phyloP scores from a whole-genome alignment of 2,113 vertebrate genomes.

The Pycnonotus jocosus region DNA sequence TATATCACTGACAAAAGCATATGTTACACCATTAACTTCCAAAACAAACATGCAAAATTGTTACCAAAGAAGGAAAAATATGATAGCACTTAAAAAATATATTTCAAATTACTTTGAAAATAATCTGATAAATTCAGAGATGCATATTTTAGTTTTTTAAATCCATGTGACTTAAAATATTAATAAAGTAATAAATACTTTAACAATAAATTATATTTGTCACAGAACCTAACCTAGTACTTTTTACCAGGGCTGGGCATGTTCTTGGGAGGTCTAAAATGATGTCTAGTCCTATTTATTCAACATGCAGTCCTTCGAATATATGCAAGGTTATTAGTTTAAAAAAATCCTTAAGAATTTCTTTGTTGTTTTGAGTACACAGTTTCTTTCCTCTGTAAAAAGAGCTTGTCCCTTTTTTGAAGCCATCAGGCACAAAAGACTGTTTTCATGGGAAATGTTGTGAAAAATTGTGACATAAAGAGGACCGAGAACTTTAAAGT shows the following conservation, averaged over 20 bases:
- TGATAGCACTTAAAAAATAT: not conserved
- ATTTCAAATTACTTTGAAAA: not conserved
- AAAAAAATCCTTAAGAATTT: not conserved
- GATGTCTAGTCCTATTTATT: not conserved
- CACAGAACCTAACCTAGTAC: not conserved
- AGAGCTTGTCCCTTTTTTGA: not conserved
- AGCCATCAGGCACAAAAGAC: not conserved
- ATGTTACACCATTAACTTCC: constrained; percentile 30
- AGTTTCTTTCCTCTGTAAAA: not conserved
- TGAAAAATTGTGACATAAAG: not conserved
- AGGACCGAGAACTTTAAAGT: not conserved
- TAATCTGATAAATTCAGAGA: not conserved
- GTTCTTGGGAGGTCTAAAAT: not conserved
- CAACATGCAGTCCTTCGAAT: not conserved
- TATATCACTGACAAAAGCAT: constrained; percentile 55
- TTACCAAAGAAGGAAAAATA: constrained; percentile 18
- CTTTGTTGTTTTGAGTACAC: not conserved
- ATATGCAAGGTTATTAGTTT: not conserved
- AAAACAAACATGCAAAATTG: constrained; percentile 48
- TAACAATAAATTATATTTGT: not conserved
- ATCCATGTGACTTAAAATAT: not conserved
- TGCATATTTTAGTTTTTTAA: not conserved
- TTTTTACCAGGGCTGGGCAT: not conserved
- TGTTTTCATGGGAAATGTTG: not conserved
- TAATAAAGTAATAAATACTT: not conserved